Evolutionary conservation across 2,888 invertebrate species (phyloP).

Genomic region (Conomelus anceps): DNA sequence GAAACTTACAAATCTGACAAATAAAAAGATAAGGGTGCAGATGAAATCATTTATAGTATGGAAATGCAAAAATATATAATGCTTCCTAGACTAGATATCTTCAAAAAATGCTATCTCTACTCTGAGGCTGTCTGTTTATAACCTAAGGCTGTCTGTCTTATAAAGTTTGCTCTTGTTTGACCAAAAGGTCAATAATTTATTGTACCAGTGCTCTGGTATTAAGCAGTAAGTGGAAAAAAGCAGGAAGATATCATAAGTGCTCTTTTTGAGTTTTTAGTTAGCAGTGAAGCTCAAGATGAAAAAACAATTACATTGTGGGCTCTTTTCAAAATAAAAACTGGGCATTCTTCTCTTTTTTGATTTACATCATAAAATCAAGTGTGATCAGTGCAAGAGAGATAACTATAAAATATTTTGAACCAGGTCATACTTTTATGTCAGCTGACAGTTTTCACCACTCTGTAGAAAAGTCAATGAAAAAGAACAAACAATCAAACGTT

Average conservation of each 20-base stretch:
- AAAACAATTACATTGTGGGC: background rate
- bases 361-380: conserved; percentile 4
- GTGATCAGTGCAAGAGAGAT: conserved; percentile 11
- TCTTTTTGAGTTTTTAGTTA: too few relatives aligned
- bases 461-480: conserved; percentile 21
- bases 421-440: conserved; percentile 24
- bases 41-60: background rate
- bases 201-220: too few relatives aligned
- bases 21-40: background rate
- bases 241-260: too few relatives aligned
- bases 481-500: background rate
- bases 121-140: conserved; percentile 4
- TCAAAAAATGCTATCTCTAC: conserved; percentile 15
- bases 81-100: conserved; percentile 17
- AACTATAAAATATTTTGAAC: conserved; percentile 21
- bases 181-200: too few relatives aligned
- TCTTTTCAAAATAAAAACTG: conserved; percentile 10
- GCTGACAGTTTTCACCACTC: conserved; percentile 22
- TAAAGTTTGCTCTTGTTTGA: conserved; percentile 6
- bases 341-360: conserved; percentile 11
- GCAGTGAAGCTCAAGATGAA: background rate
- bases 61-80: conserved; percentile 24
- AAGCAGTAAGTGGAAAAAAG: too few relatives aligned
- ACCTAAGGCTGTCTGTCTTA: conserved; percentile 11
- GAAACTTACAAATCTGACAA: background rate